A percentile compares a stretch with the other conserved stretches of the same genome.
Conservation (phyloP, 2,888 invertebrate genomes). For the Mythimna loreyi region DNA sequence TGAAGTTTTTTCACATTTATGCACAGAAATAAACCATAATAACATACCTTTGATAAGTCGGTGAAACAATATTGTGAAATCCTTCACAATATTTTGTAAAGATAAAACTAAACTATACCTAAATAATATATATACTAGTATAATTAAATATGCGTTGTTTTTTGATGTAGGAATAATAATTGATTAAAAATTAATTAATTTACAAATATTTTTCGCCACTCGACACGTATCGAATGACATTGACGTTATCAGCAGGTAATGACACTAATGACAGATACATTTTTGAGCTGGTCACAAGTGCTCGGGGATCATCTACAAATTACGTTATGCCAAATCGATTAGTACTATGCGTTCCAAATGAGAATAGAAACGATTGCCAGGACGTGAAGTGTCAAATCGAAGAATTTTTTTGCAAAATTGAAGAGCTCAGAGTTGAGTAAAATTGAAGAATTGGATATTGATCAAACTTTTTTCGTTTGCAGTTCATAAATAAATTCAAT, state of each 20-base stretch:
- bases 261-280: conserved; percentile 30
- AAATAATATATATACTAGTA: background rate
- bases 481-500: no score
- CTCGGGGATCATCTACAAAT: background rate
- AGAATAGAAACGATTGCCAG: no score
- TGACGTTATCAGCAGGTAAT: conserved; percentile 50
- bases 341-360: no score
- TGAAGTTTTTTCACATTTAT: background rate
- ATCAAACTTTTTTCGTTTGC: no score
- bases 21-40: background rate
- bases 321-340: no score
- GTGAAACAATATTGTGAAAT: conserved; percentile 57
- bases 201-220: conserved; percentile 36
- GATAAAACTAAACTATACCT: background rate
- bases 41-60: conserved; percentile 29
- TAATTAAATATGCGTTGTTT: conserved; percentile 19
- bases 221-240: conserved; percentile 46
- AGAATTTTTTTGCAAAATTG: no score
- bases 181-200: conserved; percentile 14
- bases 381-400: no score
- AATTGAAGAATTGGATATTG: no score
- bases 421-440: no score
- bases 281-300: conserved; percentile 32
- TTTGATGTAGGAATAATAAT: background rate
- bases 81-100: conserved; percentile 23